A percentile compares a stretch with the other conserved stretches of the same genome.
These are phyloP conservation scores for Hydractinia echinata DNA, from an alignment of 30 jellyfish, hydroid and myxozoan species.

Conservation along the genomic window DNA sequence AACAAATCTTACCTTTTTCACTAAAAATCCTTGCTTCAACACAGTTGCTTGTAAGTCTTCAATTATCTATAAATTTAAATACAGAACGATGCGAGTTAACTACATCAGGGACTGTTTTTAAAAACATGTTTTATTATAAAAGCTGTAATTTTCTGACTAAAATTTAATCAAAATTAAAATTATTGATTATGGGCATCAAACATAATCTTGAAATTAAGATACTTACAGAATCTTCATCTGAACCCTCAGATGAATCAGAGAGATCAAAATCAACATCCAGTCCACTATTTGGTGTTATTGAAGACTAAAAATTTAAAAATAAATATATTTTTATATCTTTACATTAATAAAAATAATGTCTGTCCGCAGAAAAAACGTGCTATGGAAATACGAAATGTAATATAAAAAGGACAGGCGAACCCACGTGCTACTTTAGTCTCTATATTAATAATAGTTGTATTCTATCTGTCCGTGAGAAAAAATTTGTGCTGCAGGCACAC, in stretches of 20 bases:
- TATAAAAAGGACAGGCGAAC: no score
- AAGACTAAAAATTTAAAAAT: constrained; percentile 31
- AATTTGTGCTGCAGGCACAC: no score
- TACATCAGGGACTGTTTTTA: neutral
- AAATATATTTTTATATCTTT: neutral
- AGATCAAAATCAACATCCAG: constrained; percentile 50
- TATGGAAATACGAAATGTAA: no score
- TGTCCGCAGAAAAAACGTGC: no score
- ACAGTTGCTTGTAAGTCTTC: constrained; percentile 40
- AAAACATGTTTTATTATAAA: neutral
- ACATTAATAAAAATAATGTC: no score
- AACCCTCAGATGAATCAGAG: constrained; percentile 61
- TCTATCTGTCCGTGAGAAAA: no score
- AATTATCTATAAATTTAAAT: constrained; percentile 31
- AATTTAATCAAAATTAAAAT: neutral
- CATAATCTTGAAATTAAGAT: no score
- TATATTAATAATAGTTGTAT: no score
- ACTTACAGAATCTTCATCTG: constrained; percentile 44
- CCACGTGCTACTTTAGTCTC: no score
- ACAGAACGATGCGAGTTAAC: neutral
- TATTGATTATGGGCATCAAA: neutral
- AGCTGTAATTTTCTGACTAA: neutral
- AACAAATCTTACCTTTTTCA: constrained; percentile 50
- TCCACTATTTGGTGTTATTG: constrained; percentile 25
- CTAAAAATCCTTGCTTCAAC: constrained; percentile 63